These are phyloP conservation scores for Nematolebias whitei DNA, from an alignment of 2,113 vertebrate genomes.

Conservation along the genomic window DNA sequence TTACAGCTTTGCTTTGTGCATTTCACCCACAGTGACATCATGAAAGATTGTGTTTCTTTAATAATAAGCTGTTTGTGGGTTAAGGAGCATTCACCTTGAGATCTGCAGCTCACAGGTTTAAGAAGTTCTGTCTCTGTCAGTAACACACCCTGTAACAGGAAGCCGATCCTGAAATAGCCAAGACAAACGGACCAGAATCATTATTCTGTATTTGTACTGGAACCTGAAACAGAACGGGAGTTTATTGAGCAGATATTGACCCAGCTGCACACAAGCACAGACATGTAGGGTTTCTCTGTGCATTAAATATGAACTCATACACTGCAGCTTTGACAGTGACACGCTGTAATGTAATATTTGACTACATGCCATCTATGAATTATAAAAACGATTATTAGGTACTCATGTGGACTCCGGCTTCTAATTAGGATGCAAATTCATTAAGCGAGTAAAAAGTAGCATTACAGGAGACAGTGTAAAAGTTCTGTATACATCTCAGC, in stretches of 20 bases:
- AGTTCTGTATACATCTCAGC: not conserved
- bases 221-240: slow-evolving; percentile 19
- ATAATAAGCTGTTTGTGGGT: slow-evolving; percentile 24
- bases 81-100: slow-evolving; percentile 26
- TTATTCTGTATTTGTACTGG: not conserved
- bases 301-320: slow-evolving; percentile 48
- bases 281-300: slow-evolving; percentile 5
- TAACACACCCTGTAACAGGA: not conserved
- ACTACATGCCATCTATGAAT: slow-evolving; percentile 5
- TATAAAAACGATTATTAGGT: slow-evolving; percentile 32
- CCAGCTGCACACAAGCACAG: slow-evolving; percentile 15
- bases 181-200: not conserved
- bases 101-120: slow-evolving; percentile 18
- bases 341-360: slow-evolving; percentile 26
- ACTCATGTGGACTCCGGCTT: not conserved
- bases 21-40: slow-evolving; percentile 27
- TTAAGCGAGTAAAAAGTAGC: slow-evolving; percentile 15
- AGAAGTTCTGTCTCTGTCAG: slow-evolving; percentile 26
- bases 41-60: not conserved
- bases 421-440: slow-evolving; percentile 39
- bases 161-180: slow-evolving; percentile 2
- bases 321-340: slow-evolving; percentile 14
- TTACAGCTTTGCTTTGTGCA: slow-evolving; percentile 5
- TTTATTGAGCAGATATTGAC: not conserved
- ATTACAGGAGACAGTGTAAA: slow-evolving; percentile 4